Percentiles rank a stretch among this genome's conserved stretches.
phyloP scores from a whole-genome alignment of 2,797 vertebrate genomes.

The Pyrocephalus nanus region DNA sequence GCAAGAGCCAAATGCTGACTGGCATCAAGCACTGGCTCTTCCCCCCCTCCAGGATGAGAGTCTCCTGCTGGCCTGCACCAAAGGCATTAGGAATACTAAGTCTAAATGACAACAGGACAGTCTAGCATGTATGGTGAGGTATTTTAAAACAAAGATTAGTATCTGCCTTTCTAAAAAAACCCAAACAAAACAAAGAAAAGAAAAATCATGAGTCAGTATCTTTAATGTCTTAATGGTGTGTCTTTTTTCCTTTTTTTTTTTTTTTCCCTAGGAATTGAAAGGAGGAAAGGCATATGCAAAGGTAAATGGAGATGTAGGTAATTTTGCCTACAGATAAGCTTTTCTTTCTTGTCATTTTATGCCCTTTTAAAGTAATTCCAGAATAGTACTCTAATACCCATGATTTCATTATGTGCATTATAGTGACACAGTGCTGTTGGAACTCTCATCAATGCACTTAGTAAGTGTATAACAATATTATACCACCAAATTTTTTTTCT shows the following conservation, averaged over 20 bases:
- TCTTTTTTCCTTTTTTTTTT: constrained; percentile 59
- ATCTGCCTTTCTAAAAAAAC: neutral
- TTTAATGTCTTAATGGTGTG: neutral
- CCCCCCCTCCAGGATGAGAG: neutral
- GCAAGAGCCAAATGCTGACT: neutral
- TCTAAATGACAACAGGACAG: neutral
- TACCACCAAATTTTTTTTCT: neutral
- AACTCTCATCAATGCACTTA: neutral
- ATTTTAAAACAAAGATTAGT: neutral
- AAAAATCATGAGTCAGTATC: neutral
- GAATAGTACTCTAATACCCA: neutral
- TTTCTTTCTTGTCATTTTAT: neutral
- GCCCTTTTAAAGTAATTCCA: neutral
- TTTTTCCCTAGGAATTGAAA: constrained; percentile 86
- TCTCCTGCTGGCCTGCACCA: neutral
- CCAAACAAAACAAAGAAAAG: neutral
- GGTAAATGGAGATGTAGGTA: constrained; percentile 79
- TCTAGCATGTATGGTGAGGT: neutral
- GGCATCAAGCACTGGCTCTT: neutral
- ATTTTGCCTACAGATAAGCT: neutral
- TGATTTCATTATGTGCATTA: neutral
- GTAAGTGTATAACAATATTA: neutral
- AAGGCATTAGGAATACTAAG: neutral
- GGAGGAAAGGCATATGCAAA: constrained; percentile 94
- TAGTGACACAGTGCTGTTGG: neutral